Base-by-base conservation (phyloP, 2,888 invertebrate species). In the Nezara viridula region DNA sequence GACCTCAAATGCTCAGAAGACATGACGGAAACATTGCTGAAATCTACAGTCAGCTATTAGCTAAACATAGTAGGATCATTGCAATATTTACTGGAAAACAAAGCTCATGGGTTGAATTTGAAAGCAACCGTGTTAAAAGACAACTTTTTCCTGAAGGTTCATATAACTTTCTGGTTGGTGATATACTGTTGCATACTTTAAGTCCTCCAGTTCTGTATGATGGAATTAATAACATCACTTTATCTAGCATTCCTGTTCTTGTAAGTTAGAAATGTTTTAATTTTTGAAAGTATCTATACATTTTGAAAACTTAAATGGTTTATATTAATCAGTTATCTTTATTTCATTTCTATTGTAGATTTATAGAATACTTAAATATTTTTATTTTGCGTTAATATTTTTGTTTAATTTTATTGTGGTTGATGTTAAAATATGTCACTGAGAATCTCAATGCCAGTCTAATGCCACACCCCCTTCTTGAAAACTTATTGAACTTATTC, bases 21-120 rank as follows among this genome's bases (percentile, higher is more conserved):
- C 96, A 96, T 92, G 95, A 95, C 93, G 93, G 93, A 9, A 93
- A 94, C 91, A 95, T 96, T 92, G 92, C 93, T 77, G 93, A 94
- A 7, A 93, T 94, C 91, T 94, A 94, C 91, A 92, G 93, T 0
- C 93, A 94, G 87, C 92, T 95, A 27, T 91, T 93, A 40, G 92
- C 94, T 14, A 92, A 93, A 24, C 92, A 94, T 90, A 92, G 92
- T 7, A 93, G 94, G 81, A 93, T 95, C 0, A 92, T 95, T 16
- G 95, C 94, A 1, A 90, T 95, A 0, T 95, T 95, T 91, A 95
- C 95, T 0, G 95, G 94, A 0, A 92, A 93, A 50, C 93, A 94
- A 91, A 94, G 95, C 0, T 95, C 95, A 32, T 94, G 94, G 94
- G 93, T 93, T 88, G 91, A 91, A 73, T 91, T 91, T 52, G 91